Evolutionary conservation across 1,140 invertebrate species (phyloP).

Genomic region (Aplysia californica): DNA sequence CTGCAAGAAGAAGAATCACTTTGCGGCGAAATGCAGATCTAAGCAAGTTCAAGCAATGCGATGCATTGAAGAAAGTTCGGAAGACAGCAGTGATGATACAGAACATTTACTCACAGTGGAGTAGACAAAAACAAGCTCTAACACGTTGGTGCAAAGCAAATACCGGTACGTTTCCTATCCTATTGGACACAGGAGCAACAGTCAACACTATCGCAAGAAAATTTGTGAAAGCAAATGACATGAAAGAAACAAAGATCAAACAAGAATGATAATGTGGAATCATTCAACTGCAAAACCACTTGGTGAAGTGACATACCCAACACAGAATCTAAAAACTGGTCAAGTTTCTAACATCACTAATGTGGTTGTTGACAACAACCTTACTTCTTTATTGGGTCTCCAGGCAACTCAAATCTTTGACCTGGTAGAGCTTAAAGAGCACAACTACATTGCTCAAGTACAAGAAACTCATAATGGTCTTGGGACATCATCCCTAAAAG

Average conservation of each 20-base stretch:
- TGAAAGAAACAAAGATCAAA: not conserved
- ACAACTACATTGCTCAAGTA: not conserved
- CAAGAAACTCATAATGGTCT: not conserved
- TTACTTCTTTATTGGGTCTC: not conserved
- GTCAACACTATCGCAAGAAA: not conserved
- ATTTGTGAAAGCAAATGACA: not conserved
- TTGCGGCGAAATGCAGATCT: not conserved
- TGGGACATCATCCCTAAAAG: not conserved
- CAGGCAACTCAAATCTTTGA: not conserved
- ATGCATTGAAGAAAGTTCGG: not conserved
- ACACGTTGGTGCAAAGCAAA: not conserved
- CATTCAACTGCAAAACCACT: not conserved
- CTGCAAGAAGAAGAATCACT: conserved; percentile 5
- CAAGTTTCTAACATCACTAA: not conserved
- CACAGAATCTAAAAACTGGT: not conserved
- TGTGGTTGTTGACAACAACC: not conserved
- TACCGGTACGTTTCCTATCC: too few species aligned
- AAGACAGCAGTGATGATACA: too few species aligned
- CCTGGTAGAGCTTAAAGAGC: not conserved
- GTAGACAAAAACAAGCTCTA: not conserved
- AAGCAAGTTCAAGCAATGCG: not conserved
- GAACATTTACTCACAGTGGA: not conserved
- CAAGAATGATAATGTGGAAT: not conserved
- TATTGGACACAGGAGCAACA: not conserved
- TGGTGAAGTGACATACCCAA: not conserved